A percentile compares a stretch with the other conserved stretches of the same genome.
phyloP scores from a whole-genome alignment of 2,797 vertebrate species.

The Pygocentrus nattereri region DNA sequence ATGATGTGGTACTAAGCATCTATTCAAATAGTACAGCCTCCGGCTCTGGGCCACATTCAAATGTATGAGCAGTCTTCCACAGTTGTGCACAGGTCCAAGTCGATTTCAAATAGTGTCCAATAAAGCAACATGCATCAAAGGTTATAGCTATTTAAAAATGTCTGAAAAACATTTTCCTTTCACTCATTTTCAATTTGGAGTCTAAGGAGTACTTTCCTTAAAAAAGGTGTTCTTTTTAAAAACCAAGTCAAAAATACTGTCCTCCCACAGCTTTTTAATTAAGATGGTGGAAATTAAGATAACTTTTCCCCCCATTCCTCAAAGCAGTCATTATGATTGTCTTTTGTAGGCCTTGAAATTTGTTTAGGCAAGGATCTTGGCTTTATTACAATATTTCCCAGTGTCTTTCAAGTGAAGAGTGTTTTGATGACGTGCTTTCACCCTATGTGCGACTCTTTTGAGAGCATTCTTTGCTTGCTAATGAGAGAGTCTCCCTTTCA shows the following conservation, averaged over 20 bases:
- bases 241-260: slow-evolving; percentile 12
- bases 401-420: slow-evolving; percentile 57
- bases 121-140: background rate
- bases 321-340: slow-evolving; percentile 58
- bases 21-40: background rate
- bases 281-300: slow-evolving; percentile 53
- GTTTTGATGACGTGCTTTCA: slow-evolving; percentile 63
- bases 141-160: background rate
- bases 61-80: no score
- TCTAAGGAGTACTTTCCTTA: background rate
- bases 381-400: slow-evolving; percentile 60
- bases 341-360: slow-evolving; percentile 65
- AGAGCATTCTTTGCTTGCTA: slow-evolving; percentile 65
- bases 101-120: background rate
- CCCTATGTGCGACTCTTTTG: slow-evolving; percentile 61
- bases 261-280: slow-evolving; percentile 54
- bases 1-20: background rate
- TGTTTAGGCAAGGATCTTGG: slow-evolving; percentile 65
- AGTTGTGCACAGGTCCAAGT: background rate
- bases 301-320: slow-evolving; percentile 13
- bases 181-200: background rate
- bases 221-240: background rate
- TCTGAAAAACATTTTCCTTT: background rate
- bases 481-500: slow-evolving; percentile 62
- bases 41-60: background rate